Evolutionary conservation across 1,140 invertebrate genomes (phyloP).

Genomic region (Zaprionus camerounensis): DNA sequence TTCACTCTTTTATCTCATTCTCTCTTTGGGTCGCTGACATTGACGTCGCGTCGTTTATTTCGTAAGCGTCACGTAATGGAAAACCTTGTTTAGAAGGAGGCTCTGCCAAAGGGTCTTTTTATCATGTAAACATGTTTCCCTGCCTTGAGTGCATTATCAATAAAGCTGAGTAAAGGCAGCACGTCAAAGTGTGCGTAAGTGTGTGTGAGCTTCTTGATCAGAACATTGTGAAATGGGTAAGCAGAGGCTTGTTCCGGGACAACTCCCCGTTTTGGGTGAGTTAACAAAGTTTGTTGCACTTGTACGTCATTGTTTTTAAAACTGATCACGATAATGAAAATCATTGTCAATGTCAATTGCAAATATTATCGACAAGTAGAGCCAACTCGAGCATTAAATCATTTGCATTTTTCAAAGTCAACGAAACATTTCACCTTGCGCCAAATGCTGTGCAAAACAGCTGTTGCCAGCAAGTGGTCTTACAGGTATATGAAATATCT

Average conservation of each 20-base stretch:
- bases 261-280: neutral
- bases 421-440: slow-evolving; percentile 2
- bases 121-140: slow-evolving; percentile 8
- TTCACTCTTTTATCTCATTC: neutral
- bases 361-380: slow-evolving; percentile 8
- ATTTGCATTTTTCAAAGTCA: slow-evolving; percentile 24
- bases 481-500: neutral
- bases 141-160: slow-evolving; percentile 26
- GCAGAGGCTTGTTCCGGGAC: neutral
- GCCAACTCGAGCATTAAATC: no score
- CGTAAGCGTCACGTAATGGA: slow-evolving; percentile 21
- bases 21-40: slow-evolving; percentile 14
- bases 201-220: neutral
- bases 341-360: slow-evolving; percentile 20
- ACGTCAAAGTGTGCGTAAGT: neutral
- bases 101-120: slow-evolving; percentile 3
- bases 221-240: neutral
- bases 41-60: neutral
- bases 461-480: neutral
- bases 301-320: neutral
- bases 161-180: slow-evolving; percentile 37
- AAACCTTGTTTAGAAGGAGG: slow-evolving; percentile 8
- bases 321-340: neutral
- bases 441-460: slow-evolving; percentile 8
- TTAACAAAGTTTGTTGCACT: slow-evolving; percentile 15